Evolutionary conservation across 2,797 vertebrate species (phyloP).

Genomic region (Etheostoma perlongum): DNA sequence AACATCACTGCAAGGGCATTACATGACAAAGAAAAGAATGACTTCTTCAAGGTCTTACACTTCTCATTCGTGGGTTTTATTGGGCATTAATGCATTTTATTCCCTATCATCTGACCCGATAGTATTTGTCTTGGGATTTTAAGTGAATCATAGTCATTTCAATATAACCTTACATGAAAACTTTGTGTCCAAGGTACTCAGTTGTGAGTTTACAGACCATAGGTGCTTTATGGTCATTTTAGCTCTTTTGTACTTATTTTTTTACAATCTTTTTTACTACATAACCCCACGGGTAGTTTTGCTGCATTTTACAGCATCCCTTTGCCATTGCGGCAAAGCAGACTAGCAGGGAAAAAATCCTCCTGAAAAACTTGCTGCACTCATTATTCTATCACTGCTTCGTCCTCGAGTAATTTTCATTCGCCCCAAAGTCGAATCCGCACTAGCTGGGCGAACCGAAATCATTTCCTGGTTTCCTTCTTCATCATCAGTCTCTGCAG

Average conservation of each 20-base stretch:
- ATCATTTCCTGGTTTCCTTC: conserved; percentile 55
- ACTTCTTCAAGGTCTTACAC: background rate
- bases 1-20: conserved; percentile 9
- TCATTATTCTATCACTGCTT: conserved; percentile 23
- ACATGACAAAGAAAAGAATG: background rate
- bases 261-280: background rate
- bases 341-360: background rate
- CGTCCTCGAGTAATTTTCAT: conserved; percentile 22
- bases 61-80: background rate
- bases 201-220: conserved; percentile 8
- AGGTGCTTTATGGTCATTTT: background rate
- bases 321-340: conserved; percentile 27
- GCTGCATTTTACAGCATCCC: conserved; percentile 49
- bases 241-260: background rate
- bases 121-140: background rate
- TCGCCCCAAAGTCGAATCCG: conserved; percentile 37
- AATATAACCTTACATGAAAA: background rate
- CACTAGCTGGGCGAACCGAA: conserved; percentile 42
- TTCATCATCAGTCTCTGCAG: conserved; percentile 23
- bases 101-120: background rate
- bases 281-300: conserved; percentile 4
- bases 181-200: background rate
- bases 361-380: conserved; percentile 55
- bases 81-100: background rate
- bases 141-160: background rate